Evolutionary conservation across 2,113 vertebrate genomes (phyloP).

Genomic region (Accipiter virgatus): DNA sequence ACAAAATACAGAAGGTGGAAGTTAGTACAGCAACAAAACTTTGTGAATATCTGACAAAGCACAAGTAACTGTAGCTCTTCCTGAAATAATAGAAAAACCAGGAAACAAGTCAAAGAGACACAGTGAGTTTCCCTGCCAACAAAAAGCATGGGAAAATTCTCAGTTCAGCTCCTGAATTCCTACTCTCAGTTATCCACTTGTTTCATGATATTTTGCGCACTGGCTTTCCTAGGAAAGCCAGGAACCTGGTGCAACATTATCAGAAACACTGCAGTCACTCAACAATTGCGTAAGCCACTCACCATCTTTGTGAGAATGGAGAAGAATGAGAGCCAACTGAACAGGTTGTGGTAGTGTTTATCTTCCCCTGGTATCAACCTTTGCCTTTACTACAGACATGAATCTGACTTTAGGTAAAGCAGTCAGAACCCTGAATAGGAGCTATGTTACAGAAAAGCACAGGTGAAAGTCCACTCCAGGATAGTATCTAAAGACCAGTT

Average conservation of each 20-base stretch:
- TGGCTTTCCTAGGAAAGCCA: neutral
- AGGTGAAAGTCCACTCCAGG: neutral
- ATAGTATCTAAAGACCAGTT: neutral
- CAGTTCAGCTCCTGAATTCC: neutral
- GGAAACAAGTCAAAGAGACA: neutral
- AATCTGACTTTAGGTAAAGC: neutral
- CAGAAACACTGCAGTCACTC: neutral
- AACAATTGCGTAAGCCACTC: neutral
- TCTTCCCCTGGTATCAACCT: neutral
- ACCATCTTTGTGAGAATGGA: accelerated
- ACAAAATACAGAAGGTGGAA: neutral
- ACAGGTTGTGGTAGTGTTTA: neutral
- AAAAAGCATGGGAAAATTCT: neutral
- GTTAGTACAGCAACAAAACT: neutral
- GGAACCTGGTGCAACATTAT: neutral
- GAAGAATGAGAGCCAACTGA: neutral
- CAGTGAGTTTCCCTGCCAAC: neutral
- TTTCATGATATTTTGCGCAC: neutral
- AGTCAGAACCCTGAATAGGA: neutral
- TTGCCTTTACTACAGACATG: neutral
- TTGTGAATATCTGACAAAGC: neutral
- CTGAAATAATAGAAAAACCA: neutral
- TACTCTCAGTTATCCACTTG: neutral
- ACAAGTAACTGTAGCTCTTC: neutral
- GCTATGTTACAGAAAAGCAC: neutral